These are phyloP conservation scores for Orchesella flavescens DNA, from an alignment of 2,888 invertebrate species.

Conservation along the genomic window DNA sequence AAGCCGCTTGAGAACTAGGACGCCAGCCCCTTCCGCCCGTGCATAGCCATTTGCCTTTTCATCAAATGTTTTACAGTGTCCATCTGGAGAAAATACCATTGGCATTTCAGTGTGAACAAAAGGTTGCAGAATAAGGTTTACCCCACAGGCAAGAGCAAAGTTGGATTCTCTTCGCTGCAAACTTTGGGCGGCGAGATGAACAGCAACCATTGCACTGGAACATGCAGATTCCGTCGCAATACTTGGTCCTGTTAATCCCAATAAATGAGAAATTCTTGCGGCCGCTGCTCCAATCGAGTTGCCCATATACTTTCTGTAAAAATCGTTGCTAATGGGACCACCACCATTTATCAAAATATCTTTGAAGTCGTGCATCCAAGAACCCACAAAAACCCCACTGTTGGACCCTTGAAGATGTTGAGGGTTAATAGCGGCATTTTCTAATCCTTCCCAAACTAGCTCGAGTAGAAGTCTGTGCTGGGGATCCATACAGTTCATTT, in stretches of 20 bases:
- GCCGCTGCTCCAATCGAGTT: slow-evolving; percentile 41
- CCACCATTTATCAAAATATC: slow-evolving; percentile 8
- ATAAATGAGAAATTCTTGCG: slow-evolving; percentile 39
- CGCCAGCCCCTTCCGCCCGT: slow-evolving; percentile 34
- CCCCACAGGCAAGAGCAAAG: slow-evolving; percentile 52
- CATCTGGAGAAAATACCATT: slow-evolving; percentile 67
- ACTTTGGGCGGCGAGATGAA: slow-evolving; percentile 36
- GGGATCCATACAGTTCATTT: background rate
- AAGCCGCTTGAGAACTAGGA: slow-evolving; percentile 36
- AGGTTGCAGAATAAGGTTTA: slow-evolving; percentile 50
- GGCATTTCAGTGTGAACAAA: slow-evolving; percentile 6
- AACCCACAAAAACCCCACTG: slow-evolving; percentile 28
- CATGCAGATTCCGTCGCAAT: slow-evolving; percentile 50
- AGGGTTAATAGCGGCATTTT: slow-evolving; percentile 24
- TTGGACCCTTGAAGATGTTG: background rate
- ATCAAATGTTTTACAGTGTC: slow-evolving; percentile 57
- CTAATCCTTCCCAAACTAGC: slow-evolving; percentile 35
- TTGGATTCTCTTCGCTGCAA: slow-evolving; percentile 13
- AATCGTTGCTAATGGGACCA: background rate
- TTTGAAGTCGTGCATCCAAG: slow-evolving; percentile 44
- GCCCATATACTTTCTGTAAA: slow-evolving; percentile 47
- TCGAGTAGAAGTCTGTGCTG: slow-evolving; percentile 29
- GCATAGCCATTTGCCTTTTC: slow-evolving; percentile 57
- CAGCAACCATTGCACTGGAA: slow-evolving; percentile 37
- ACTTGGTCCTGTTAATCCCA: slow-evolving; percentile 47